These are phyloP conservation scores for Strigamia maritima DNA, from an alignment of 2,888 invertebrate species.

Conservation along the genomic window DNA sequence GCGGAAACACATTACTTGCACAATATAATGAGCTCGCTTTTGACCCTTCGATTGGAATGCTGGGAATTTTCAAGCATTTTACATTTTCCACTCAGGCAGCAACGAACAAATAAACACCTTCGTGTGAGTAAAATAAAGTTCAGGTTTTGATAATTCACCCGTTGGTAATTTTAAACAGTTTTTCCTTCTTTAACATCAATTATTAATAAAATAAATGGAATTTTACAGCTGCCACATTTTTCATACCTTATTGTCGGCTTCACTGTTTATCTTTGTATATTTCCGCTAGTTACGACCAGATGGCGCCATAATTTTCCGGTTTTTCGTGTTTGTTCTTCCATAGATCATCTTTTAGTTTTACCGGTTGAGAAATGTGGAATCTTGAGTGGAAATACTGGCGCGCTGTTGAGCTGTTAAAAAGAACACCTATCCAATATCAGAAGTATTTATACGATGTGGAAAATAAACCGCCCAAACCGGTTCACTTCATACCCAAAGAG, in stretches of 20 bases:
- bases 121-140: too few species aligned
- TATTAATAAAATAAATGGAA: too few species aligned
- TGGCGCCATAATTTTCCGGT: not conserved
- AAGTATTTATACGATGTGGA: slow-evolving; percentile 87
- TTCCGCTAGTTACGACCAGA: too few species aligned
- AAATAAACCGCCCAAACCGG: slow-evolving; percentile 59
- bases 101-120: not conserved
- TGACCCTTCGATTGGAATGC: not conserved
- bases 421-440: slow-evolving; percentile 72
- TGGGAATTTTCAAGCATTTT: not conserved
- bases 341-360: too few species aligned
- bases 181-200: too few species aligned
- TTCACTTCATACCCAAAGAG: slow-evolving; percentile 69
- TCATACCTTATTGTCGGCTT: not conserved
- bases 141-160: too few species aligned
- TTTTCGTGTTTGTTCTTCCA: not conserved
- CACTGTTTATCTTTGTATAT: too few species aligned
- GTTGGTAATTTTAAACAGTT: too few species aligned
- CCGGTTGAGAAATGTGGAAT: not conserved
- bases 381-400: slow-evolving; percentile 28
- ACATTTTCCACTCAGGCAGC: not conserved
- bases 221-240: not conserved
- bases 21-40: not conserved
- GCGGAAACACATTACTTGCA: not conserved
- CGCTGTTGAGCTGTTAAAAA: slow-evolving; percentile 25